Conservation (phyloP, 2,797 vertebrate genomes). For the Cyprinodon diabolis region DNA sequence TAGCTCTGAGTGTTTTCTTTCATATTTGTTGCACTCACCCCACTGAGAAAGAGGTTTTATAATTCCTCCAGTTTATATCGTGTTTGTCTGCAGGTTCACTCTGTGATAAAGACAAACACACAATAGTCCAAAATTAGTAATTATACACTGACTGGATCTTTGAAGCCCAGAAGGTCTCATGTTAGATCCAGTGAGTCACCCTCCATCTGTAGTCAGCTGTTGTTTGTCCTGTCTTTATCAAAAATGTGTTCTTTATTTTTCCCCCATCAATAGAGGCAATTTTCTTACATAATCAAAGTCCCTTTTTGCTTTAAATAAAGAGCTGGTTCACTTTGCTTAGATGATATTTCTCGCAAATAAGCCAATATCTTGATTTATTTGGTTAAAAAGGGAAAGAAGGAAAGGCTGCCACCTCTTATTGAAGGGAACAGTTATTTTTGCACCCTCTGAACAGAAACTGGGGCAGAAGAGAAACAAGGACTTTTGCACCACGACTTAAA, state of each 20-base stretch:
- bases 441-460: constrained; percentile 69
- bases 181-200: constrained; percentile 46
- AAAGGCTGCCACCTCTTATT: constrained; percentile 46
- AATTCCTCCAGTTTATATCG: constrained; percentile 15
- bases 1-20: neutral
- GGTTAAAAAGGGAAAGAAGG: constrained; percentile 23
- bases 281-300: constrained; percentile 21
- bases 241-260: constrained; percentile 29
- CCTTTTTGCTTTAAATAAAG: constrained; percentile 25
- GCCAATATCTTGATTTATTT: constrained; percentile 55
- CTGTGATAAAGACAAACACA: constrained; percentile 6
- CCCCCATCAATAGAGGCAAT: constrained; percentile 10
- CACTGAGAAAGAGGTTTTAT: constrained; percentile 18
- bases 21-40: neutral
- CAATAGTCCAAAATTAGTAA: constrained; percentile 31
- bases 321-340: constrained; percentile 21
- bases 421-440: constrained; percentile 77
- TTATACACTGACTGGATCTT: constrained; percentile 35
- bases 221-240: constrained; percentile 50
- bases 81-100: constrained; percentile 29
- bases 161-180: constrained; percentile 19
- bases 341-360: constrained; percentile 46
- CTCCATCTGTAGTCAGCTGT: constrained; percentile 40
- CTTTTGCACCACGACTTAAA: constrained; percentile 71
- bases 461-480: constrained; percentile 69